Base-by-base conservation (phyloP, 2,797 vertebrate species). In the Heterohyrax brucei region DNA sequence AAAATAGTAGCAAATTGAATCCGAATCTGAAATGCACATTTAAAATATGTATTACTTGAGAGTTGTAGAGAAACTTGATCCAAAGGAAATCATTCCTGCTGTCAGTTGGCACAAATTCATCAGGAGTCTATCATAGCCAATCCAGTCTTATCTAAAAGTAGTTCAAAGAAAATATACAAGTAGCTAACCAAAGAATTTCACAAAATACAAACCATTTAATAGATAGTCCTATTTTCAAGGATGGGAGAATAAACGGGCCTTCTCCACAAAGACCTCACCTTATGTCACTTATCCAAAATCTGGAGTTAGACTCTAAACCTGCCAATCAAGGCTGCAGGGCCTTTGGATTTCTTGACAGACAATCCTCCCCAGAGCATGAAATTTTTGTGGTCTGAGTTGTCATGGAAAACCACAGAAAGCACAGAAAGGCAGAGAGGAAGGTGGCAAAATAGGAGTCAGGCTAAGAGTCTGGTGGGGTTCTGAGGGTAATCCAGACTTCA, bases 11-110 rank as follows among this genome's bases (percentile, higher is more conserved):
- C 59, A 75, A 82, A 97, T 56, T 56, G 21, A 91, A 44, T 96
- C 75, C 72, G 82, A 94, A 96, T 96, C 83, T 94, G 77, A 96
- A 97, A 96, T 96, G 92, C 87, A 77, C 73, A 90, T 96, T 84
- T 93, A 95, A 96, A 96, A 92, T 91, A 85, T 89, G 73, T 89
- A 95, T 94, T 97, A 94, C 96, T 95, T 96, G 83, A 96, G 59
- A 94, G 75, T 79, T 83, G n/a, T 75, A 62, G 85, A 88, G 94
- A 97, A 95, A 95, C 56, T 72, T 56, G 89, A 97, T 93, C 93
- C 89, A 70, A 46, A 16, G 53, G 84, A 96, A 97, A 97, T 80
- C 66, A 91, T 94, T 89, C 48, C 89, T 66, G 75, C 87, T 90
- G 66, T 94, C 94, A 91, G 62, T 33, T 96, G 97, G 97, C 87